Evolutionary conservation across 2,797 vertebrate species (phyloP), one percentile per base, ranked within the genome.

Genomic region (Eutrigla gurnardus): DNA sequence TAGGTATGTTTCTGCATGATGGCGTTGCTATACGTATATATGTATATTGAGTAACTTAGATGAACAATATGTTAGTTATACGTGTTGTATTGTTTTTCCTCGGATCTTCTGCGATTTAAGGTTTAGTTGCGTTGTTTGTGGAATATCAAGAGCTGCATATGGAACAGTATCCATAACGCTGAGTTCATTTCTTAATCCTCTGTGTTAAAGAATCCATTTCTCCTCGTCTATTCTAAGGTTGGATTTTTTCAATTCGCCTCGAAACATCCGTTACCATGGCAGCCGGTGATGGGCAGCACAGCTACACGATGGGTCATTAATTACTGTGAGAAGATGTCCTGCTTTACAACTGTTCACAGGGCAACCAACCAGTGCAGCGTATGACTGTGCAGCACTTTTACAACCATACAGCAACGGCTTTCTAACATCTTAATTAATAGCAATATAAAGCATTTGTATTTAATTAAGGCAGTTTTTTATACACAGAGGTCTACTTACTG

Each of bases 291-390:
- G 60, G 83, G 78, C 82, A 39, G 70, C 46, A 37, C 65, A 60
- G 57, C 53, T 63, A 36, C 69, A 46, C 63, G 7, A 36, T 6
- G 54, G 77, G 42, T 72, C 86, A 75, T 90, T 89, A 82, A 83
- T 70, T 71, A 73, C 82, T 18, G 64, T 25, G 66, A 71, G 78
- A 55, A 39, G 73, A 79, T 66, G 59, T 78, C 68, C 57, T 14
- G 36, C 61, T 79, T 80, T 59, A 52, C 57, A 55, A 11, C 45
- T 55, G 82, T 50, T 86, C 80, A 71, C 83, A 46, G 67, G 61
- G 59, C 50, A 81, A 77, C 76, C 10, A 12, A 65, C 52, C 65
- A 0, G 60, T 64, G 70, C 54, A n/a, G 67, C 54, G 4, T 75
- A 57, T 68, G 74, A 70, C 60, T 65, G 68, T 3, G 64, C 82